These are phyloP conservation scores for Chouioia cunea DNA, from an alignment of 2,888 invertebrate genomes.

Conservation along the genomic window DNA sequence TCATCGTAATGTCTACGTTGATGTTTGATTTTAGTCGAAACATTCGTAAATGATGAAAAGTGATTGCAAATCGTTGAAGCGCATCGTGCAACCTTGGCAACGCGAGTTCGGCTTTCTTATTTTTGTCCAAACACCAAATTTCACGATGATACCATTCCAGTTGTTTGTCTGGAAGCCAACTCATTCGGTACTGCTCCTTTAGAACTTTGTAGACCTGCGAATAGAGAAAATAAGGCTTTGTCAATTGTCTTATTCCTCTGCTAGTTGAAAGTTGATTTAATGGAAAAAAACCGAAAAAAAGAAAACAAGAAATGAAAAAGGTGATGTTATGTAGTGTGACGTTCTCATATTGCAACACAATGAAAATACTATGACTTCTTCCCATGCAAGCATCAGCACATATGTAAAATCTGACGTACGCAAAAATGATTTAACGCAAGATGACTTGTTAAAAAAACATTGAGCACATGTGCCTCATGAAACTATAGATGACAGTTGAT, in stretches of 20 bases:
- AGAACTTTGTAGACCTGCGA: conserved; percentile 64
- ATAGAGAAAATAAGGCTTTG: conserved; percentile 40
- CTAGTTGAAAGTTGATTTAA: too few relatives aligned
- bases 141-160: conserved; percentile 66
- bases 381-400: conserved; percentile 40
- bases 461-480: conserved; percentile 8
- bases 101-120: conserved; percentile 71
- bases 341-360: too few relatives aligned
- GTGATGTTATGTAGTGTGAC: too few relatives aligned
- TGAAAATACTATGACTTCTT: conserved; percentile 10
- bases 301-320: too few relatives aligned
- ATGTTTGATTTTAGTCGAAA: conserved; percentile 66
- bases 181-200: conserved; percentile 65
- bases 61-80: conserved; percentile 70
- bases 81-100: conserved; percentile 73
- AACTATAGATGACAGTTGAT: conserved; percentile 46
- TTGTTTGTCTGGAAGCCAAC: conserved; percentile 68
- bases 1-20: conserved; percentile 69
- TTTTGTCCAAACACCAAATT: conserved; percentile 66
- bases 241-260: too few relatives aligned
- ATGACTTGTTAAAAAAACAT: conserved; percentile 13
- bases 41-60: conserved; percentile 68
- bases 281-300: too few relatives aligned
- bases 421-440: conserved; percentile 30
- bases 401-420: conserved; percentile 15